Conservation (phyloP, 2,797 vertebrate genomes). For the Trachurus trachurus region DNA sequence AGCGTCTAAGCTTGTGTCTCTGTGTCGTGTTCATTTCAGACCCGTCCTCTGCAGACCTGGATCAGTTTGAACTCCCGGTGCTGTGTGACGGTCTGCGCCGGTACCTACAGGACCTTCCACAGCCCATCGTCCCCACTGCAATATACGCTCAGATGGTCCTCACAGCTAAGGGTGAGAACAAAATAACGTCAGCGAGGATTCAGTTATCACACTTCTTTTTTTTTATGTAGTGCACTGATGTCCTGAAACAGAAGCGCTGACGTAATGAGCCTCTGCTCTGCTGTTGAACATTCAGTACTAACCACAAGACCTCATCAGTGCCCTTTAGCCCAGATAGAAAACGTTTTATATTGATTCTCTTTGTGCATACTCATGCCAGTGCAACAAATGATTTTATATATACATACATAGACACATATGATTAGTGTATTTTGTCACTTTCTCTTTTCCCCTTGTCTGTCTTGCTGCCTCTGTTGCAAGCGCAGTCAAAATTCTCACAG, state of each 20-base stretch:
- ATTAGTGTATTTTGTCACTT: constrained; percentile 16
- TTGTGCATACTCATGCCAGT: neutral
- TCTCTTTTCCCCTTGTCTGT: neutral
- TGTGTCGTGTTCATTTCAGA: constrained; percentile 72
- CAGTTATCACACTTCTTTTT: neutral
- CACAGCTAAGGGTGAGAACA: constrained; percentile 90
- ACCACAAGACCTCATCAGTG: constrained; percentile 37
- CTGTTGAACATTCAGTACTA: constrained; percentile 69
- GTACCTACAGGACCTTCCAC: constrained; percentile 95
- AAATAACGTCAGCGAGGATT: neutral
- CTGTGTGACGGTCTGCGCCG: constrained; percentile 92
- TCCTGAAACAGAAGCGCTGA: constrained; percentile 43
- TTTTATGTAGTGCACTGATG: constrained; percentile 7
- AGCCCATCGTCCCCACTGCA: constrained; percentile 91
- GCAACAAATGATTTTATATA: neutral
- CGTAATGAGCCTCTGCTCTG: constrained; percentile 22
- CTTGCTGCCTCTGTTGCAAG: constrained; percentile 30
- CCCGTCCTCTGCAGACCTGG: constrained; percentile 86
- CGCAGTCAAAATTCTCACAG: constrained; percentile 40
- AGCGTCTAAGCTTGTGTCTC: neutral
- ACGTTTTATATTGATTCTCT: neutral
- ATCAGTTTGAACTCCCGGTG: constrained; percentile 90
- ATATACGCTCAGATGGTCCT: constrained; percentile 91
- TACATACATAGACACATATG: neutral
- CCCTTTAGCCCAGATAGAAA: neutral